Percentiles rank a stretch among this genome's conserved stretches.
phyloP scores from a whole-genome alignment of 2,888 invertebrate genomes.

The Heliconius ethilla region DNA sequence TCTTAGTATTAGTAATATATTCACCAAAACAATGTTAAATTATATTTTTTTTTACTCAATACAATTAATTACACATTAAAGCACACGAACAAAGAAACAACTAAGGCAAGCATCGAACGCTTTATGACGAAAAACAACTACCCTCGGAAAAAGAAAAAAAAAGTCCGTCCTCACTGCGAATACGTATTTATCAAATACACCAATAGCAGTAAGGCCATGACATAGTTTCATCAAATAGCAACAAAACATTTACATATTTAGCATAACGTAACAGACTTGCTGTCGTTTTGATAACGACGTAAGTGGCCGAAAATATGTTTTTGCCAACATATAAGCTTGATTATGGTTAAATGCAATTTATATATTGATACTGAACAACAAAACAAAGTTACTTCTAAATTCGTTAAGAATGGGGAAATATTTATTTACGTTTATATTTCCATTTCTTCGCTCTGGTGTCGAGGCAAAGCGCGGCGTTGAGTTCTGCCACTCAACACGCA shows the following conservation, averaged over 20 bases:
- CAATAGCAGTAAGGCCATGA: slow-evolving; percentile 40
- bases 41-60: slow-evolving; percentile 56
- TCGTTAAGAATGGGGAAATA: neutral
- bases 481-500: no score
- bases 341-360: neutral
- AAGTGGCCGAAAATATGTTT: slow-evolving; percentile 60
- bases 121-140: slow-evolving; percentile 70
- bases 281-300: slow-evolving; percentile 53
- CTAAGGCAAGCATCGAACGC: slow-evolving; percentile 68
- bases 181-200: slow-evolving; percentile 41
- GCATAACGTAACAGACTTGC: slow-evolving; percentile 62
- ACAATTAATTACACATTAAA: slow-evolving; percentile 56
- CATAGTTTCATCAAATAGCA: slow-evolving; percentile 47
- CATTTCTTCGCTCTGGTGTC: no score
- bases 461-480: no score
- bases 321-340: slow-evolving; percentile 52
- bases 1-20: slow-evolving; percentile 54
- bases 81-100: slow-evolving; percentile 73
- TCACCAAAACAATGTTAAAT: slow-evolving; percentile 71
- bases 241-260: neutral
- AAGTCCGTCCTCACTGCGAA: slow-evolving; percentile 56
- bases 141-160: slow-evolving; percentile 68
- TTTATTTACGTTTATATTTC: no score
- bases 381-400: neutral
- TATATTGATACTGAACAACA: neutral